Evolutionary conservation across 2,888 invertebrate species (phyloP).

Genomic region (Nymphalis c-album): DNA sequence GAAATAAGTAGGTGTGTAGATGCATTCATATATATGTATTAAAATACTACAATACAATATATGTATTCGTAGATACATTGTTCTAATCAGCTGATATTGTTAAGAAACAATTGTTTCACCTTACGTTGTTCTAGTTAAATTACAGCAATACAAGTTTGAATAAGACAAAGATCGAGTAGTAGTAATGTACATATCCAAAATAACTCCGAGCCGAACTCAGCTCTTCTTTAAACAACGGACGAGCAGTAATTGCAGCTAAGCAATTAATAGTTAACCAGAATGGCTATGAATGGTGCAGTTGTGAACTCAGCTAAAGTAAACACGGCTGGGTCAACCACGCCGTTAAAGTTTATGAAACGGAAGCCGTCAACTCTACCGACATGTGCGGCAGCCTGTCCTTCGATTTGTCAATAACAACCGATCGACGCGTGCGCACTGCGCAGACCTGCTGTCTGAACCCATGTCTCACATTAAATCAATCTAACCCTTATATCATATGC

Average conservation of each 20-base stretch:
- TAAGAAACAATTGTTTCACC: no score
- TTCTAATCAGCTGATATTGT: no score
- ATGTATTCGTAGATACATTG: no score
- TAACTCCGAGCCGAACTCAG: slow-evolving; percentile 18
- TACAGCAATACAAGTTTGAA: background rate
- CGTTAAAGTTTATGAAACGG: slow-evolving; percentile 80
- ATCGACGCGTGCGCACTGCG: slow-evolving; percentile 68
- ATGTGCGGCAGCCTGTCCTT: slow-evolving; percentile 66
- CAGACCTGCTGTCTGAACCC: slow-evolving; percentile 45
- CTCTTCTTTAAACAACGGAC: slow-evolving; percentile 36
- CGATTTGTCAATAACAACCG: slow-evolving; percentile 70
- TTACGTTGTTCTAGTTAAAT: no score
- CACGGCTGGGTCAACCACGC: slow-evolving; percentile 80
- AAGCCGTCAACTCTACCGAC: slow-evolving; percentile 68
- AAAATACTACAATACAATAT: no score
- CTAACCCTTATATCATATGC: slow-evolving; percentile 43
- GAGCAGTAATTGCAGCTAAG: slow-evolving; percentile 48
- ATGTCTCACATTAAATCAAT: slow-evolving; percentile 32
- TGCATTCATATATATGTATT: no score
- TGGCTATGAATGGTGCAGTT: slow-evolving; percentile 67
- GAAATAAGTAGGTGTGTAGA: no score
- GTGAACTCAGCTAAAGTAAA: slow-evolving; percentile 72
- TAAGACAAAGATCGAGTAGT: background rate
- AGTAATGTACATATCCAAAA: background rate
- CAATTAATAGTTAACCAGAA: slow-evolving; percentile 74